phyloP scores from a whole-genome alignment of 2,888 invertebrate genomes.

The Himalopsyche kuldschensis region DNA sequence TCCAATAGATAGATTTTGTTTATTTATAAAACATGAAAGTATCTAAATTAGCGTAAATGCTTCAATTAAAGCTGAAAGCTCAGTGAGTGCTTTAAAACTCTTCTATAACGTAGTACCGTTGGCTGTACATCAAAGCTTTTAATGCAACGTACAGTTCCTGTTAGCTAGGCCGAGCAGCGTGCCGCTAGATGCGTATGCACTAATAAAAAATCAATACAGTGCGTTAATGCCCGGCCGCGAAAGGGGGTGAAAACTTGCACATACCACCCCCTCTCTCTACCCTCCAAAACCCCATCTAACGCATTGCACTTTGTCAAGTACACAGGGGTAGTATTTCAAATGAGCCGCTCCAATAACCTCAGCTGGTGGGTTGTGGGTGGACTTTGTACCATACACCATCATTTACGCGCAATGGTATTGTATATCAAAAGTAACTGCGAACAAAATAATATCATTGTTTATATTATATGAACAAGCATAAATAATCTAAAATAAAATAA shows the following conservation, averaged over 20 bases:
- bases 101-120: not conserved
- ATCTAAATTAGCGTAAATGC: too few relatives aligned
- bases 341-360: not conserved
- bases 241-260: not conserved
- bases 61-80: not conserved
- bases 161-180: not conserved
- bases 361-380: not conserved
- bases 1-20: too few relatives aligned
- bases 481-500: too few relatives aligned
- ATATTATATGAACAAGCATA: too few relatives aligned
- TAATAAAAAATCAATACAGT: slow-evolving; percentile 41
- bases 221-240: slow-evolving; percentile 24
- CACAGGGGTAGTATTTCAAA: not conserved
- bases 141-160: not conserved
- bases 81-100: not conserved
- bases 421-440: too few relatives aligned
- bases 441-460: too few relatives aligned
- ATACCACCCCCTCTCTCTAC: slow-evolving; percentile 11
- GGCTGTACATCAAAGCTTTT: not conserved
- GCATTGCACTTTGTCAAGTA: not conserved
- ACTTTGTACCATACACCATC: not conserved
- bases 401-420: not conserved
- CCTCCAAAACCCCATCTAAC: slow-evolving; percentile 7
- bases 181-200: slow-evolving; percentile 36
- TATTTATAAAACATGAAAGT: too few relatives aligned